Evolutionary conservation across 2,888 invertebrate genomes (phyloP).

Genomic region (Sepiola atlantica): DNA sequence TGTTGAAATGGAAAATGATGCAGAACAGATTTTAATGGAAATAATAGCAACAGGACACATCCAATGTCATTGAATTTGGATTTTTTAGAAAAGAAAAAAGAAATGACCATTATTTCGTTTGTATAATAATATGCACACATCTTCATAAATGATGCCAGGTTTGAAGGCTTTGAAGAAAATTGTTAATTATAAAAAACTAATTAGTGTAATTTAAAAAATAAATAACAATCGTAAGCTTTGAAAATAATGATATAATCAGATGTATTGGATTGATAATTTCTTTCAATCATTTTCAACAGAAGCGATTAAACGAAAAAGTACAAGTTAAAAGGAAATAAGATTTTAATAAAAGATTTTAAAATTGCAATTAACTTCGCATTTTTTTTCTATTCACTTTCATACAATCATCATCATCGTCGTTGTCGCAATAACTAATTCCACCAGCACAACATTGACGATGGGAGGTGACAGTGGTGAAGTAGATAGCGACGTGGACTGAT

Average conservation of each 20-base stretch:
- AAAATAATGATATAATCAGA: not conserved
- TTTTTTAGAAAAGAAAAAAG: not conserved
- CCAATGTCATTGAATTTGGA: not conserved
- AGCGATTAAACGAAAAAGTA: no score
- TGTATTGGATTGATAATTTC: not conserved
- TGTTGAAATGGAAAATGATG: not conserved
- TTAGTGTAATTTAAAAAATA: not conserved
- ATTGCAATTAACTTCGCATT: not conserved
- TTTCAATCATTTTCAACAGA: not conserved
- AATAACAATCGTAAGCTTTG: not conserved
- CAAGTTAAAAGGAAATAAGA: not conserved
- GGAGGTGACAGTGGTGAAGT: no score
- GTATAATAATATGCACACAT: not conserved
- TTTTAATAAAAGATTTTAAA: not conserved
- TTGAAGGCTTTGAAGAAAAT: not conserved
- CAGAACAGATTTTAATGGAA: not conserved
- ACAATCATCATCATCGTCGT: not conserved
- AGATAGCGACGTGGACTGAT: no score
- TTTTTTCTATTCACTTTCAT: not conserved
- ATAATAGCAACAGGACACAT: not conserved
- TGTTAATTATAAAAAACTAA: not conserved
- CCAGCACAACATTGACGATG: no score
- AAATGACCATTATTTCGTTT: not conserved
- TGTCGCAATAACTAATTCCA: no score
- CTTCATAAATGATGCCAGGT: not conserved